phyloP scores from a whole-genome alignment of 2,797 vertebrate species.

The Adrianichthys oophorus region DNA sequence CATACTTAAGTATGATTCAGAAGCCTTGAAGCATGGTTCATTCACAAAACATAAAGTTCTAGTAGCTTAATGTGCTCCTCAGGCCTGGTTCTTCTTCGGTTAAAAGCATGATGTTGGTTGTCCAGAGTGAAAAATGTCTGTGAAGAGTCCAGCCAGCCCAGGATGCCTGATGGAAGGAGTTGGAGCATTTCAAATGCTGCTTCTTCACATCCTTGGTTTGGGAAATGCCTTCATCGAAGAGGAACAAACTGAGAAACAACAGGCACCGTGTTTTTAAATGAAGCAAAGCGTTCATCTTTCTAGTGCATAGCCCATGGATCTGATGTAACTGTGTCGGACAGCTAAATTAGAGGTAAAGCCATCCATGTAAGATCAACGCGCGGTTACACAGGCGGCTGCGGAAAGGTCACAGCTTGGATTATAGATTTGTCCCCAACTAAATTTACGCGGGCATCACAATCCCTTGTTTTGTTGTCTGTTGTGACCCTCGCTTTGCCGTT shows the following conservation, averaged over 20 bases:
- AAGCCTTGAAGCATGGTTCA: conserved; percentile 3
- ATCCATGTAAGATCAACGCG: conserved; percentile 23
- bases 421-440: conserved; percentile 49
- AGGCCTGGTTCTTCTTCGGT: neutral
- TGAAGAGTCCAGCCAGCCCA: conserved; percentile 13
- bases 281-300: neutral
- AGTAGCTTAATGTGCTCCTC: neutral
- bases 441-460: conserved; percentile 8
- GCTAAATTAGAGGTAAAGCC: conserved; percentile 27
- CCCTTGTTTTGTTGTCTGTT: conserved; percentile 24
- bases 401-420: conserved; percentile 60
- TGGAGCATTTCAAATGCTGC: conserved; percentile 13
- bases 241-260: conserved; percentile 10
- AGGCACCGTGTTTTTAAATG: neutral
- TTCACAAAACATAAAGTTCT: conserved; percentile 11
- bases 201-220: conserved; percentile 28
- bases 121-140: conserved; percentile 5
- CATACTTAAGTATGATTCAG: conserved; percentile 10
- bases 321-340: conserved; percentile 18
- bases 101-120: conserved; percentile 15
- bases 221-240: conserved; percentile 10
- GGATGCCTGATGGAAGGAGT: conserved; percentile 6
- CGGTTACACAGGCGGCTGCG: conserved; percentile 35
- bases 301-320: neutral
- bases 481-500: neutral